Evolutionary conservation across 2,797 vertebrate species (phyloP), one percentile per base, ranked within the genome.

Genomic region (Manis crassicaudata): DNA sequence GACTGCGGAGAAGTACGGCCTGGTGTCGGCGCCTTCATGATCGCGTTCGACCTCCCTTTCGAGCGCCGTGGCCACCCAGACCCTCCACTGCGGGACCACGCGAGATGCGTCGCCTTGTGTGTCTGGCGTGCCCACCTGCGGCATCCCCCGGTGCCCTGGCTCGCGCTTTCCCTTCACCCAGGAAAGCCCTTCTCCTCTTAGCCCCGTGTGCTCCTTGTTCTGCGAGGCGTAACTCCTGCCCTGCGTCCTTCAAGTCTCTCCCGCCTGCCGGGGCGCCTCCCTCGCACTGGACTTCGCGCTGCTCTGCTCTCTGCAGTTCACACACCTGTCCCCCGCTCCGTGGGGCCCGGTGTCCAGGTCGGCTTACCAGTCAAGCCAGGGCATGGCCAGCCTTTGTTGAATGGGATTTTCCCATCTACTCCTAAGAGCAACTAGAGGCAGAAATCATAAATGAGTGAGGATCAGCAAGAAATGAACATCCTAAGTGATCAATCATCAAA

Each of bases 271-370:
- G 20, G 56, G 21, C 5, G 1, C 20, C 17, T 10, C 27, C 56
- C 7, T 14, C 1, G 0, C 2, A 5, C 20, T 54, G 40, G n/a
- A 21, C 35, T 6, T 80, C 35, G 7, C 1, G 3, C 29, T 27
- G 12, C 67, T 67, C 18, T 60, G 21, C 23, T 23, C 29, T 60
- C 9, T 37, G 35, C 70, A 63, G 7, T 67, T 65, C 46, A 13
- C 25, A 16, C 14, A 6, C 13, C 52, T 70, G 8, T 54, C 9
- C 35, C 52, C 29, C 6, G 7, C 80, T 29, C 1, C 50, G 2
- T 76, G 0, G 1, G 23, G 32, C 6, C 68, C 32, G n/a, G 37
- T 18, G 9, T 54, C 43, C 37, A 37, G 17, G 56, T 65, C 35
- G 89, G 56, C 62, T 56, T 73, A 32, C 62, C 18, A 17, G 17